Percentiles rank a stretch among this genome's conserved stretches.
Evolutionary conservation across 2,797 vertebrate species (phyloP).

Genomic region (Peromyscus nudipes): DNA sequence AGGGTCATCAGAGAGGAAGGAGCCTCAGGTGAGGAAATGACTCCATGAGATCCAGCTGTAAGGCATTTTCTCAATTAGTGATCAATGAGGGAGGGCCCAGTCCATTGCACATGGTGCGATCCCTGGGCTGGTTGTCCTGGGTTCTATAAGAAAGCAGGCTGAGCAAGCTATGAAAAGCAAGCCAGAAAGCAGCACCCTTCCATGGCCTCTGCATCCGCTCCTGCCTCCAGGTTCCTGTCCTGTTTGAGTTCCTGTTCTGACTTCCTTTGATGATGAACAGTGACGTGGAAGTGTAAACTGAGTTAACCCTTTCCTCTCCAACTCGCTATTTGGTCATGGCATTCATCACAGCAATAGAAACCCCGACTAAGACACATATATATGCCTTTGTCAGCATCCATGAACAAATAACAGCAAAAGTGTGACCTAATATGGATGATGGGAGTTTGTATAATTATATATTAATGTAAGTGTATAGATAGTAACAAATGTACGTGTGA

Average conservation of each 20-base stretch:
- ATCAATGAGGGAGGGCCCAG: background rate
- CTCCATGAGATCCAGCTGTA: background rate
- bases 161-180: background rate
- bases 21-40: background rate
- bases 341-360: background rate
- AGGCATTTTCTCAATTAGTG: background rate
- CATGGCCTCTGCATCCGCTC: background rate
- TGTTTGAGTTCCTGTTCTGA: background rate
- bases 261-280: background rate
- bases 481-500: background rate
- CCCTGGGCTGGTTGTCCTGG: too few relatives aligned
- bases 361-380: background rate
- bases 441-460: background rate
- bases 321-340: background rate
- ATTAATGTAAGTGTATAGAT: background rate
- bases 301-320: background rate
- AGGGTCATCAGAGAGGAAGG: background rate
- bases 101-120: background rate
- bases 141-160: background rate
- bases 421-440: background rate
- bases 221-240: background rate
- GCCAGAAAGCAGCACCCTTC: background rate
- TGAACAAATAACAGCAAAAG: background rate
- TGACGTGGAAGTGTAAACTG: background rate
- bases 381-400: background rate